phyloP scores from a whole-genome alignment of 2,888 invertebrate species.

The Adelognathus sp. region DNA sequence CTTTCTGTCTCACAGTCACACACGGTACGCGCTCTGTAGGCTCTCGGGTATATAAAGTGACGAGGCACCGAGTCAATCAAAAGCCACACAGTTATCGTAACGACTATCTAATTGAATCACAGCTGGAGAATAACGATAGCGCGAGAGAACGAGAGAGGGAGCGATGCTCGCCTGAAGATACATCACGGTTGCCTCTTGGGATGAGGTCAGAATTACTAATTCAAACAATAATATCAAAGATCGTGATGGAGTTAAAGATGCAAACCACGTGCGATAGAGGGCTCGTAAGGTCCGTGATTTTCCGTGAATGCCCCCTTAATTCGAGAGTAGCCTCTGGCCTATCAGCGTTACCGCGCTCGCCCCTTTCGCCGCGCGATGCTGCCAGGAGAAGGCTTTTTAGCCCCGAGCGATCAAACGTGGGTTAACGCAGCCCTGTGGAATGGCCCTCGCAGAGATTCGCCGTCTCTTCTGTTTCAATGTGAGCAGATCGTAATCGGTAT shows the following conservation, averaged over 20 bases:
- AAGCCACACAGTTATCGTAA: conserved; percentile 32
- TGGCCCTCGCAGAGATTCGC: conserved; percentile 17
- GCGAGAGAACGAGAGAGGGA: conserved; percentile 4
- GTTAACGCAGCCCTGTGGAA: conserved; percentile 4
- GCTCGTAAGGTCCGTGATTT: conserved; percentile 62
- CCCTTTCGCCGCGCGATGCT: conserved; percentile 37
- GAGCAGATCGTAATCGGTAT: neutral
- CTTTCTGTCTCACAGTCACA: neutral
- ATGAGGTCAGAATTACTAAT: conserved; percentile 20
- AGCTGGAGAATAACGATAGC: no score
- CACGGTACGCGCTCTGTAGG: neutral
- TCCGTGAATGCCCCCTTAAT: conserved; percentile 72
- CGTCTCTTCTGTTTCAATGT: conserved; percentile 3
- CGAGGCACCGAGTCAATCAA: conserved; percentile 1
- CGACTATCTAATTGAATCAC: conserved; percentile 51
- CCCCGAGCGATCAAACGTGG: conserved; percentile 59
- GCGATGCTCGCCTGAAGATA: neutral
- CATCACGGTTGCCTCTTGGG: neutral
- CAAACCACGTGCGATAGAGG: conserved; percentile 22
- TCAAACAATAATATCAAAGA: conserved; percentile 7
- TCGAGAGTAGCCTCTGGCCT: conserved; percentile 62
- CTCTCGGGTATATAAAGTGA: neutral
- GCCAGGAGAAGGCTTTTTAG: conserved; percentile 60
- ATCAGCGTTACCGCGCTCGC: conserved; percentile 9
- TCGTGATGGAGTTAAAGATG: conserved; percentile 40